Evolutionary conservation across 2,888 invertebrate species (phyloP), one percentile per base, ranked within the genome.

Genomic region (Lissonota sp.): DNA sequence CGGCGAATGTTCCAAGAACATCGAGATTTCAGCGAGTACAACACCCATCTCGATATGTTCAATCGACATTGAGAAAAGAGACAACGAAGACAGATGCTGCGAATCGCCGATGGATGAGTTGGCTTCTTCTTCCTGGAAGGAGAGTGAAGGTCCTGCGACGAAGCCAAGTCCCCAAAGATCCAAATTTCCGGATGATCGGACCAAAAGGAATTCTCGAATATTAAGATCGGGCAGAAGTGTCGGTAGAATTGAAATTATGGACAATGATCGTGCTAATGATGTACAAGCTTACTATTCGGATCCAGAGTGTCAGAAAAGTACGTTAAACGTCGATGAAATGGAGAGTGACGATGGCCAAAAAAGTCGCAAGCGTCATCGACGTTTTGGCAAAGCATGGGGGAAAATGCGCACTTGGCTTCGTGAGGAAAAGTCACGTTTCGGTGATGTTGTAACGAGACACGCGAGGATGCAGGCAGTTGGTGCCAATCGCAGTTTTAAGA

Each of bases 401-500:
- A 87, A 87, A 66, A 90, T 91, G 89, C 87, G 91, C 51, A 88
- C 76, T 64, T 91, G 91, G 92, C 64, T 92, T 55, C 86, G 88
- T 46, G 91, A 91, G 46, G 92, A 92, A 74, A 90, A 86, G 58
- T 83, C 85, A 4, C 89, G 84, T 63, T 80, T 92, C 74, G 89
- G 89, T 78, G 90, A 91, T 44, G 90, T 91, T 3, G 89, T 91
- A 10, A 86, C 87, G 44, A 87, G 87, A 49, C 91, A 92, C 84
- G 91, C 91, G 7, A 87, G 86, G 57, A 63, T 91, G 78, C 91
- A 91, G 49, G 88, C 88, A 4, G 89, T 91, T 14, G 88, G 91
- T 0, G 88, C 89, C 0, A 73, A 87, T 10, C 79, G 84, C 7
- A 75, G 76, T 14, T 87, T 85, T 4, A 79, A 76, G 37, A 63